Base-by-base conservation (phyloP, 2,888 invertebrate species). In the Tridacna gigas region DNA sequence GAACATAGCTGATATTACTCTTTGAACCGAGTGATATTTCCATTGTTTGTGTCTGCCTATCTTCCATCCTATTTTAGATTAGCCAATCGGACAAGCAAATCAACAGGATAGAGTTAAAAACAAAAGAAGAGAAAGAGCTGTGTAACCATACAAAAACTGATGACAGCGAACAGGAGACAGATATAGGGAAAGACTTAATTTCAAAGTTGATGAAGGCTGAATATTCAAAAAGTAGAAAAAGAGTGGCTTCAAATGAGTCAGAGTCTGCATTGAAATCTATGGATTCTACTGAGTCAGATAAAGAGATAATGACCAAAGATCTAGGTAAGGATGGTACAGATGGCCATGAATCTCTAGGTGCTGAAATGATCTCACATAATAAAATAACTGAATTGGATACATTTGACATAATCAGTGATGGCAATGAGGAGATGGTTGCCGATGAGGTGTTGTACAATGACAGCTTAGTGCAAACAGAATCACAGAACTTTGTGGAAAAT, bases 151-250 rank as follows among this genome's bases (percentile, higher is more conserved):
- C 37, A 37, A 7, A 37, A 4, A 7, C 37, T 37, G 7, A 37
- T 37, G 37, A 37, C 7, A 37, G 37, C 37, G 7, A 37, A 37
- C 2, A 37, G 37, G 37, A 37, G 2, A 37, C 37, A 37, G 7
- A 56, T 56, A 56, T 56, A 9, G 2, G 9, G 15, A 56, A 78
- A 47, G 77, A 82, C 51, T 26, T 77, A 67, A 82, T 77, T 56
- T 74, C 77, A 28, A 47, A 82, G 69, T 74, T 60, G 60, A 78
- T 82, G 82, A n/a, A 7, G 20, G 67, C 37, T 37, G 78, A 77
- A 82, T 82, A 82, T 74, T 66, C 48, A 0, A 18, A 11, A 0
- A 9, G 18, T 51, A 65, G 25, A 20, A 22, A 45, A 51, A 75
- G 37, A 45, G 18, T 47, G 60, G 20, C 61, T 45, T 18, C 65